phyloP scores from a whole-genome alignment of 1,140 invertebrate species.

The Papilio xuthus region DNA sequence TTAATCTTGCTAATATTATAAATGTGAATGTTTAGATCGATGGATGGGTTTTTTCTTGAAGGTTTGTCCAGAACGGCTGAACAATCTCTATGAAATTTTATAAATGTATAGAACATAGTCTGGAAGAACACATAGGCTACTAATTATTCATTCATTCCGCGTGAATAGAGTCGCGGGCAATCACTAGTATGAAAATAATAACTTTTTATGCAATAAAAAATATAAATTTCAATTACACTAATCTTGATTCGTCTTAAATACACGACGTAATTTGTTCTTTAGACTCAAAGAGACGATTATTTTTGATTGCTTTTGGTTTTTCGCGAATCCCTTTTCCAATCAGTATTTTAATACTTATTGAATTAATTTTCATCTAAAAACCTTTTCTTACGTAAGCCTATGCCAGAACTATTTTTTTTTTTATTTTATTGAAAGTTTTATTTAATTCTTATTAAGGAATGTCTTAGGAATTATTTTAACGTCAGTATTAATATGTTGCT shows the following conservation, averaged over 20 bases:
- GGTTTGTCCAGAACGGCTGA: no score
- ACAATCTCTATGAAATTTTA: no score
- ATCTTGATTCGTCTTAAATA: neutral
- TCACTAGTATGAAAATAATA: neutral
- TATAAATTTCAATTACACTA: neutral
- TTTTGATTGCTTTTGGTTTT: constrained; percentile 20
- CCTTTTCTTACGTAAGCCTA: neutral
- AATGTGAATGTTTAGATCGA: no score
- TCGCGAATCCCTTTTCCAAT: constrained; percentile 7
- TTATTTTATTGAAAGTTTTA: neutral
- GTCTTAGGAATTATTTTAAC: neutral
- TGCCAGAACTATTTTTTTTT: neutral
- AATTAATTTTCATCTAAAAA: constrained; percentile 7
- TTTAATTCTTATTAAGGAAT: neutral
- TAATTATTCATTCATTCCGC: no score
- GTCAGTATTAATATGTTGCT: neutral
- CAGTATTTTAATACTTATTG: constrained; percentile 18
- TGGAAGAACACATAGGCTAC: no score
- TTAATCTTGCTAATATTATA: no score
- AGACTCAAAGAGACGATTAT: constrained; percentile 1
- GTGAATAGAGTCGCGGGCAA: no score
- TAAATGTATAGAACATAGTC: no score
- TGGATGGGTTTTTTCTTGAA: no score
- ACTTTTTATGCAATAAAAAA: neutral
- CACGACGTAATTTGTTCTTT: neutral